phyloP scores from a whole-genome alignment of 2,888 invertebrate genomes.

The Ischnura elegans region DNA sequence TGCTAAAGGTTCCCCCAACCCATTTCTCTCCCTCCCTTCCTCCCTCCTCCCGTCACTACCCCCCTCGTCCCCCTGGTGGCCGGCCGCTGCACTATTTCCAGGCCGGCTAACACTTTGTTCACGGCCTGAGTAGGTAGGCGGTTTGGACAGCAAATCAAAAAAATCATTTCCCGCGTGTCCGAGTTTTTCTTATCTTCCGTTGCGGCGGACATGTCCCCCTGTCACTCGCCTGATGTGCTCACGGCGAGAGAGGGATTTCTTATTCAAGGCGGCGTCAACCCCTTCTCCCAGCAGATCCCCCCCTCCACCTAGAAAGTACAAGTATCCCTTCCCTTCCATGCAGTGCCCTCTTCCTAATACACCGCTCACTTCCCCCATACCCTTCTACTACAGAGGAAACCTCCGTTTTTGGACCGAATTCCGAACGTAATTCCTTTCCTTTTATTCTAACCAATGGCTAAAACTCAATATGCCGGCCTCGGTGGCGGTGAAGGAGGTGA shows the following conservation, averaged over 20 bases:
- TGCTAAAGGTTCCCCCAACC: not conserved
- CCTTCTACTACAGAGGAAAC: not conserved
- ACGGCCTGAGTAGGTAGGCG: not conserved
- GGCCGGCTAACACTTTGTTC: conserved; percentile 17
- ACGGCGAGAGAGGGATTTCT: conserved; percentile 19
- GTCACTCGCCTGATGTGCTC: conserved; percentile 48
- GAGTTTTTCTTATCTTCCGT: conserved; percentile 32
- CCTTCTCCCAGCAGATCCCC: not conserved
- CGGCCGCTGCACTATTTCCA: conserved; percentile 24
- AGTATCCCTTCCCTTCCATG: not conserved
- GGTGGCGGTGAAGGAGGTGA: too few species aligned
- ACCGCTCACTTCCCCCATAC: not conserved
- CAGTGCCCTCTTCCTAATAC: not conserved
- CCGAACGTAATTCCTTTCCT: not conserved
- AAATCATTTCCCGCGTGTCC: conserved; percentile 16
- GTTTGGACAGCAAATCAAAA: conserved; percentile 50
- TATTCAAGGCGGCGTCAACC: not conserved
- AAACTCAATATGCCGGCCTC: too few species aligned
- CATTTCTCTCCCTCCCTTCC: not conserved
- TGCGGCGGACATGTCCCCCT: conserved; percentile 37
- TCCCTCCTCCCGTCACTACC: not conserved
- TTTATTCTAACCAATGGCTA: too few species aligned
- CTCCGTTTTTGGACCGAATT: not conserved
- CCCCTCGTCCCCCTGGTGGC: not conserved
- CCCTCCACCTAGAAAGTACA: not conserved